Base-by-base conservation (phyloP, 2,113 vertebrate genomes). In the Ramphastos sulfuratus region DNA sequence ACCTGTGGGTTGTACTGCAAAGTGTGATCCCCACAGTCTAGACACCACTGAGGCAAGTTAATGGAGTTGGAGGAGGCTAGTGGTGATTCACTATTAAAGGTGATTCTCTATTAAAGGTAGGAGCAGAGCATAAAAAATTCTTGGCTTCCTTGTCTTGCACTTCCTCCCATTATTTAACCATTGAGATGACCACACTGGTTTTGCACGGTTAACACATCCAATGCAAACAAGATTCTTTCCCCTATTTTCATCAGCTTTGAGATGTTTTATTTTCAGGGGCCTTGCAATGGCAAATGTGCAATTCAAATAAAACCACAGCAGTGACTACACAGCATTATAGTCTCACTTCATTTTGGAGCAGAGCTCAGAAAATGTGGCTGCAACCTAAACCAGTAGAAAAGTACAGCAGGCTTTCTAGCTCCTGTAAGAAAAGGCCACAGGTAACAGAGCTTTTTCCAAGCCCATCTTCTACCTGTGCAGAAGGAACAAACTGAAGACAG, bases 91-190 rank as follows among this genome's bases (percentile, higher is more conserved):
- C 52, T 44, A 5, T 75, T 87, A 65, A 82, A 92, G 80, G 80
- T 81, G 82, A 80, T 91, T 74, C 78, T 87, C 52, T 44, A 5
- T 75, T 87, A 65, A 82, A 92, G 80, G 80, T 81, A 79, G 58
- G 85, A 95, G 59, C 25, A 69, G 80, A 66, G 39, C 8, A 72
- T 65, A 83, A 85, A 12, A 74, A n/a, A 5, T 35, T 58, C 85
- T 69, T 86, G 90, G 65, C 90, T 92, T 90, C 73, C 50, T 72
- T 2, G 0, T 81, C 85, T 54, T 0, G 0, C 55, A 42, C 7
- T 95, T 94, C 85, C 80, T 94, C 77, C 39, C 66, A 37, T 94
- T 94, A 95, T 95, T 94, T 88, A 84, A 63, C 87, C 50, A 65
- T 81, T 2, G 4, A 84, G 90, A 50, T 93, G 85, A 91, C 93